Evolutionary conservation across 2,113 vertebrate species (phyloP), one percentile per base, ranked within the genome.

Genomic region (Eudyptes chrysolophus): DNA sequence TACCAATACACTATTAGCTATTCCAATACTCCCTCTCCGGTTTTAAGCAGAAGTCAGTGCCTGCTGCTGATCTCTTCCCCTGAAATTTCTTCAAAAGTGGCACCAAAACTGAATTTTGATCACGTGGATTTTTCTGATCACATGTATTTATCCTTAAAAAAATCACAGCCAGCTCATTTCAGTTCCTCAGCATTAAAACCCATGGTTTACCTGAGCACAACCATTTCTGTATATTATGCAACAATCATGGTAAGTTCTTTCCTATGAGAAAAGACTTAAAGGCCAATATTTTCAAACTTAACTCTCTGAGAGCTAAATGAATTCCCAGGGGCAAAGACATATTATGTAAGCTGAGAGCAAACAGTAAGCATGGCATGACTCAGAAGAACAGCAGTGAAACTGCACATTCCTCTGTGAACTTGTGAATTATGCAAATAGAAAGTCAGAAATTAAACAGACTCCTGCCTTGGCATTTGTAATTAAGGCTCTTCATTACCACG

Each of bases 351-450:
- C 24, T 68, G 48, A 92, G 30, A 79, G 69, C 38, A 93, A 87
- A 72, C 10, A 94, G 27, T 16, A 60, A 75, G 48, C 48, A 54
- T 11, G 10, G 30, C 32, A 34, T 92, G 82, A 90, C 40, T 76
- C 84, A 83, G 81, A 93, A 76, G 24, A 92, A 26, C 49, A 93
- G 66, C 21, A 79, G 42, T 87, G 78, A 85, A 76, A 69, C 44
- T 69, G 80, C 54, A 86, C 46, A 54, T 49, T 88, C 66, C 36
- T 77, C 49, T 30, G 18, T 38, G 30, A 54, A 51, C 54, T 85
- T 85, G 34, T 65, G n/a, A 85, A 94, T 77, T 82, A 85, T 74
- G 85, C 87, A 85, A 96, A 93, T 40, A 87, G 46, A 51, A 94
- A 82, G 58, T 44, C 46, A 94, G 61, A 91, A 94, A 90, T 83